A percentile compares a stretch with the other conserved stretches of the same genome.
Conservation (phyloP, 2,113 vertebrate species). For the Aegotheles bennettii region DNA sequence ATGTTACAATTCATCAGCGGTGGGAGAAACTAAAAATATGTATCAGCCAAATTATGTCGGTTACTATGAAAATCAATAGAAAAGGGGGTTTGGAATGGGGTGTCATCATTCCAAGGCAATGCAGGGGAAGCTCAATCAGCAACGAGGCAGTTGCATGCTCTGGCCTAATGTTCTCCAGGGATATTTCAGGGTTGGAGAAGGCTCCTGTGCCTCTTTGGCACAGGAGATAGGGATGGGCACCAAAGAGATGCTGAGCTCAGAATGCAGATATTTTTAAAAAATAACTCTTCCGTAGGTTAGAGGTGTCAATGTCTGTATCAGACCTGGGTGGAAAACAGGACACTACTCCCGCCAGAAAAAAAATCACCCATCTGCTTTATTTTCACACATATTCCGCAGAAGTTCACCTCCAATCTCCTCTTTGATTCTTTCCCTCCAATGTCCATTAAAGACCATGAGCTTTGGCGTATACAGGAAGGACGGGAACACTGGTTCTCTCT, state of each 20-base stretch:
- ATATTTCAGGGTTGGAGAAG: neutral
- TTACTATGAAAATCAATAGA: slow-evolving; percentile 22
- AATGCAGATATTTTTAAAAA: neutral
- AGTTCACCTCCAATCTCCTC: neutral
- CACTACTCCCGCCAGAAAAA: neutral
- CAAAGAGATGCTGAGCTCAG: neutral
- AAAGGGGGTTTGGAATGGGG: neutral
- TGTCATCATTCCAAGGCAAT: neutral
- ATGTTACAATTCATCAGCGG: neutral
- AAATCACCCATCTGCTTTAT: neutral
- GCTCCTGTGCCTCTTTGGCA: too few relatives aligned
- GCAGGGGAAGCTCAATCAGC: neutral
- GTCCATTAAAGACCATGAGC: neutral
- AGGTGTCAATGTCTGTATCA: neutral
- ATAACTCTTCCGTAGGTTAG: neutral
- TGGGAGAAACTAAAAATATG: neutral
- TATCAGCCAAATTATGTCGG: neutral
- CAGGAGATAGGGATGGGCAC: neutral
- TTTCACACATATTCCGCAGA: accelerated
- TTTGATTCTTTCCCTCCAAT: neutral
- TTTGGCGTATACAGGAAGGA: neutral
- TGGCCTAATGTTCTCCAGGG: neutral
- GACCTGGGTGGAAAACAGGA: neutral
- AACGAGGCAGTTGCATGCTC: neutral
- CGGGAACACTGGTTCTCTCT: neutral